Evolutionary conservation across 2,888 invertebrate genomes (phyloP).

Genomic region (Polydesmus complanatus): DNA sequence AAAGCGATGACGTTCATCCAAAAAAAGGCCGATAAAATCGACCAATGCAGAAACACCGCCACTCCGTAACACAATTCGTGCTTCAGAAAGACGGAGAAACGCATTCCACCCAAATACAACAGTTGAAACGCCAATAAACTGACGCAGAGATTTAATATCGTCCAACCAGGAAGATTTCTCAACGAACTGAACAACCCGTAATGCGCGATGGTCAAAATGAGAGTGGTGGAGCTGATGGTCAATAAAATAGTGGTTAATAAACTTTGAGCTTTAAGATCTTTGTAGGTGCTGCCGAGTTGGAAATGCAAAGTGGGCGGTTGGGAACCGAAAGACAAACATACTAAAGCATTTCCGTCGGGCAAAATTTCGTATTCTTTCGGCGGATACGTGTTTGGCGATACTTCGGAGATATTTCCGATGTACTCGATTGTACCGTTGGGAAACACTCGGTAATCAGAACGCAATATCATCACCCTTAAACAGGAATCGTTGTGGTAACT

Average conservation of each 20-base stretch:
- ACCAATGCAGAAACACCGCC: constrained; percentile 30
- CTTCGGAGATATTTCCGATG: constrained; percentile 2
- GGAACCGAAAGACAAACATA: constrained; percentile 13
- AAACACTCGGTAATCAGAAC: constrained; percentile 17
- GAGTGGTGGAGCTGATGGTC: constrained; percentile 26
- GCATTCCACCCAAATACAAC: constrained; percentile 26
- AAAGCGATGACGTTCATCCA: constrained; percentile 36
- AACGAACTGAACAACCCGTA: constrained; percentile 28
- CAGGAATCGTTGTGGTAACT: constrained; percentile 19
- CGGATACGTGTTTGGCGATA: constrained; percentile 3
- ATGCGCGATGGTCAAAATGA: constrained; percentile 28
- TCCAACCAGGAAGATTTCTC: constrained; percentile 32
- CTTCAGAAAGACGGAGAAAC: constrained; percentile 10
- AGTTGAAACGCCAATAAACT: constrained; percentile 29
- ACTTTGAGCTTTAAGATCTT: constrained; percentile 17
- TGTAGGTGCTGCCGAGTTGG: neutral
- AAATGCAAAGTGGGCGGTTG: neutral
- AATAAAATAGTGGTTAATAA: constrained; percentile 19
- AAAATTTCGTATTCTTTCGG: constrained; percentile 16
- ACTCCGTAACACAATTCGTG: constrained; percentile 25
- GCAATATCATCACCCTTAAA: constrained; percentile 16
- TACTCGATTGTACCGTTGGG: constrained; percentile 15
- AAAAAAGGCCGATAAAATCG: constrained; percentile 30
- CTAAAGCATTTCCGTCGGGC: constrained; percentile 8
- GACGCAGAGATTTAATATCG: constrained; percentile 30